Conservation (phyloP, 1,140 invertebrate species). For the Cydia fagiglandana region DNA sequence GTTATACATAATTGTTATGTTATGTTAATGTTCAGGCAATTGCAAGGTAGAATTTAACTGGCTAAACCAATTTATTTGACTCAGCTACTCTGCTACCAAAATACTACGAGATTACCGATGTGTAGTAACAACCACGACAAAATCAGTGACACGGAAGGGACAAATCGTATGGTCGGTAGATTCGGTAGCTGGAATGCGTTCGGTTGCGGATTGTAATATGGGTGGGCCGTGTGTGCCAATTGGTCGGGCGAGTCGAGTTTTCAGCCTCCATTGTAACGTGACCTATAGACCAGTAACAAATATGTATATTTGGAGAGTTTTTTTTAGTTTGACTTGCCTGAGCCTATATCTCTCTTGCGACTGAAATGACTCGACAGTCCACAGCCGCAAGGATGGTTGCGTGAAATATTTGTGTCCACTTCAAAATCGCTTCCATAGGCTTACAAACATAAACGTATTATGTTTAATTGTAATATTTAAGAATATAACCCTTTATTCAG, state of each 20-base stretch:
- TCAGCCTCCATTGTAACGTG: background rate
- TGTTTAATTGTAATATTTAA: background rate
- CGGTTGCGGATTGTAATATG: slow-evolving; percentile 52
- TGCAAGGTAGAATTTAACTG: too few species aligned
- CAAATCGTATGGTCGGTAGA: slow-evolving; percentile 55
- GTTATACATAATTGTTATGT: background rate
- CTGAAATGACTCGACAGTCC: slow-evolving; percentile 35
- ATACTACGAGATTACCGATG: too few species aligned
- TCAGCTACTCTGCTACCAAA: too few species aligned
- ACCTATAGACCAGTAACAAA: too few species aligned
- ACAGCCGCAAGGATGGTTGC: slow-evolving; percentile 42
- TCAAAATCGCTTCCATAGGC: too few species aligned
- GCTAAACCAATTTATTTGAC: too few species aligned
- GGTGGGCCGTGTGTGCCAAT: slow-evolving; percentile 33
- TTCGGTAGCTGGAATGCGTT: slow-evolving; percentile 41
- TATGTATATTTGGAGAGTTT: too few species aligned
- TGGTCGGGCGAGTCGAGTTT: background rate
- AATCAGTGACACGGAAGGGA: slow-evolving; percentile 62
- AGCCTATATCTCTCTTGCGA: too few species aligned
- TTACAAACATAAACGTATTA: too few species aligned
- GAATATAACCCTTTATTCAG: background rate
- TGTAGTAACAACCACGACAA: slow-evolving; percentile 41
- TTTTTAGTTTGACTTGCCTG: too few species aligned
- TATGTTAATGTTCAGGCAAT: too few species aligned
- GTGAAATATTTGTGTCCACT: slow-evolving; percentile 56